Conservation (phyloP, 2,797 vertebrate species). For the Octomys mimax region DNA sequence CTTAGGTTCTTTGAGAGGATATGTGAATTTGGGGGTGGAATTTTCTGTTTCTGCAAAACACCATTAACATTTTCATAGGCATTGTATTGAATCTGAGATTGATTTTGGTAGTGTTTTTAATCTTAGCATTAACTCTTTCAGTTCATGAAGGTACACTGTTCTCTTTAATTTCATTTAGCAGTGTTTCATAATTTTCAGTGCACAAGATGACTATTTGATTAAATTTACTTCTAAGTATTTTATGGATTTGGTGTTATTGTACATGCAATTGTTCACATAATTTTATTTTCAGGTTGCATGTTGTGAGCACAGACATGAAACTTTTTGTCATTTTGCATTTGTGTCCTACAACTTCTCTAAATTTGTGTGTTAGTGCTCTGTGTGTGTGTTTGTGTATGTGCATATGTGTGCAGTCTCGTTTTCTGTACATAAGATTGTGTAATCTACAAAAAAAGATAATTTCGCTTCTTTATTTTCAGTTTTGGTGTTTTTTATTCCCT, state of each 20-base stretch:
- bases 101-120: background rate
- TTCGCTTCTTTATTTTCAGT: background rate
- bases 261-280: background rate
- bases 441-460: background rate
- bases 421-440: background rate
- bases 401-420: no score
- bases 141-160: background rate
- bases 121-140: background rate
- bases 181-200: background rate
- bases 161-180: background rate
- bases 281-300: background rate
- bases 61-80: background rate
- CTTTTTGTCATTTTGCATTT: background rate
- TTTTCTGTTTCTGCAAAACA: background rate
- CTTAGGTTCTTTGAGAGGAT: background rate
- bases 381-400: background rate
- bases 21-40: background rate
- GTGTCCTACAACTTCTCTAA: background rate
- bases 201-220: background rate
- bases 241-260: background rate
- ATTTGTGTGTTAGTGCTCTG: background rate
- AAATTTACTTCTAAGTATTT: constrained; percentile 1
- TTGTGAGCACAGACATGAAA: background rate
- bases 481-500: background rate
- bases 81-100: background rate